Conservation (phyloP, 2,888 invertebrate genomes). For the Drosophila borealis region DNA sequence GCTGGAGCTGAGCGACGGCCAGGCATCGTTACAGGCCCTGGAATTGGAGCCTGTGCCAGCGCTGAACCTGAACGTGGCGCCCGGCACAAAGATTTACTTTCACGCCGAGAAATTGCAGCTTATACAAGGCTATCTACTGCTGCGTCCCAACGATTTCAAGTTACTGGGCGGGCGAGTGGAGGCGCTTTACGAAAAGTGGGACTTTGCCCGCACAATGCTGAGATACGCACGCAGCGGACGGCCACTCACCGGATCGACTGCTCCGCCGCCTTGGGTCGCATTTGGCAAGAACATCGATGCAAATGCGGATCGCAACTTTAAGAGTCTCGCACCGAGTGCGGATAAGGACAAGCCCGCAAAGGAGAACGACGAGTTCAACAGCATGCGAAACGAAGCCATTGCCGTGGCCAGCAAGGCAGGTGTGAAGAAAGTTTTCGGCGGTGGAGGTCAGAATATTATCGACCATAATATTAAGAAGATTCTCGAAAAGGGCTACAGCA, state of each 20-base stretch:
- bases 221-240: conserved; percentile 86
- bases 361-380: conserved; percentile 94
- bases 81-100: conserved; percentile 92
- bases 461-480: conserved; percentile 92
- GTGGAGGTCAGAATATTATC: conserved; percentile 88
- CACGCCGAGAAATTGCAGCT: conserved; percentile 86
- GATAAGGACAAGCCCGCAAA: conserved; percentile 86
- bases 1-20: conserved; percentile 94
- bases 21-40: conserved; percentile 90
- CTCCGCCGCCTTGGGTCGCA: conserved; percentile 96
- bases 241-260: conserved; percentile 87
- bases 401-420: conserved; percentile 92
- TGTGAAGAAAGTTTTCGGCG: conserved; percentile 88
- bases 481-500: conserved; percentile 91
- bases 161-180: conserved; percentile 94
- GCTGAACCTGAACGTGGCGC: conserved; percentile 93
- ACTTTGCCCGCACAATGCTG: conserved; percentile 88
- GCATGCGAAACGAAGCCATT: conserved; percentile 95
- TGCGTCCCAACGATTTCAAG: conserved; percentile 89
- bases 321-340: conserved; percentile 86
- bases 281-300: conserved; percentile 92
- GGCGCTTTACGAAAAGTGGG: conserved; percentile 95
- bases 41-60: conserved; percentile 90
- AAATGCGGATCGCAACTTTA: conserved; percentile 88
- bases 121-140: conserved; percentile 90